Conservation (phyloP, 2,888 invertebrate genomes). For the Hydropsyche betteni region DNA sequence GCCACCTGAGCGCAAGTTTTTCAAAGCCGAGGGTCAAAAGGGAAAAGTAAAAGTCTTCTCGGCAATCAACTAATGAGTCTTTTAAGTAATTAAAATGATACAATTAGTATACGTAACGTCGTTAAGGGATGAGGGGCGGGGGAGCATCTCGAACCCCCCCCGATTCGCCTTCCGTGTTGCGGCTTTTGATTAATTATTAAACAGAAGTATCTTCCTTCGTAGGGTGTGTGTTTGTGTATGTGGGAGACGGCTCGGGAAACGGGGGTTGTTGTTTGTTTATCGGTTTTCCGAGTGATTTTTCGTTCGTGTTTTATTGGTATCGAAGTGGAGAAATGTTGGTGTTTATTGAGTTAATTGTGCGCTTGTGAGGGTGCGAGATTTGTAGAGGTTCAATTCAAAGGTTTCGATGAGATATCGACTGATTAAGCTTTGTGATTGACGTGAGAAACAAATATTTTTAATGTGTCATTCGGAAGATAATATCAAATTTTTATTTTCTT, state of each 20-base stretch:
- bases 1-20: slow-evolving; percentile 32
- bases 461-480: no score
- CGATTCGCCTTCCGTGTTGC: slow-evolving; percentile 11
- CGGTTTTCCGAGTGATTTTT: slow-evolving; percentile 23
- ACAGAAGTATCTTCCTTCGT: slow-evolving; percentile 24
- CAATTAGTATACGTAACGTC: slow-evolving; percentile 47
- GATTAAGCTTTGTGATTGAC: no score
- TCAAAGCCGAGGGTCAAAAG: slow-evolving; percentile 30
- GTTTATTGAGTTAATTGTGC: no score
- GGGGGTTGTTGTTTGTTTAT: slow-evolving; percentile 32
- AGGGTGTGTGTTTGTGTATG: no score
- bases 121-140: slow-evolving; percentile 33
- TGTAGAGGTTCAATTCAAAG: no score
- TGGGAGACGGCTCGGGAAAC: neutral
- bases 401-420: no score
- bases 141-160: slow-evolving; percentile 9
- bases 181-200: slow-evolving; percentile 46
- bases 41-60: slow-evolving; percentile 49
- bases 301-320: no score
- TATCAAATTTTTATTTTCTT: no score
- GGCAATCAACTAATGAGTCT: slow-evolving; percentile 52
- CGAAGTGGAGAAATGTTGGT: no score
- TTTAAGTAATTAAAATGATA: slow-evolving; percentile 52
- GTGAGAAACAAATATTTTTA: no score
- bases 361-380: no score